Evolutionary conservation across 2,797 vertebrate species (phyloP).

Genomic region (Helostoma temminkii): DNA sequence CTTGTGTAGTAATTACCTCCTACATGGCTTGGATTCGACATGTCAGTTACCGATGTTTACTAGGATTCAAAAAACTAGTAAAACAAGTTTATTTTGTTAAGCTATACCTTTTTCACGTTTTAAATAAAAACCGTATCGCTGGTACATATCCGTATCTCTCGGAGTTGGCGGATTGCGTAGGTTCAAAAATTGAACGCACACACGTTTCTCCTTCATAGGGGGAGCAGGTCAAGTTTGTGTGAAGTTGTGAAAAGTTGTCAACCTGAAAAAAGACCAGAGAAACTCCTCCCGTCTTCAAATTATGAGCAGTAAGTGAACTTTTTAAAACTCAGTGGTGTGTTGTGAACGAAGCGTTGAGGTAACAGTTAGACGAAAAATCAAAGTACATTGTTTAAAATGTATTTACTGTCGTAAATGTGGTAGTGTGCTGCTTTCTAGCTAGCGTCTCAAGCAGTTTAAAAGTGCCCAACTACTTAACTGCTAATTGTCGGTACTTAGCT

Average conservation of each 20-base stretch:
- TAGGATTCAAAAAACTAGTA: neutral
- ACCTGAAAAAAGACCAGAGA: constrained; percentile 83
- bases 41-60: too few species aligned
- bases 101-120: neutral
- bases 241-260: constrained; percentile 87
- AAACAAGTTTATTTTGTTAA: neutral
- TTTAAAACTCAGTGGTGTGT: constrained; percentile 59
- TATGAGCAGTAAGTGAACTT: constrained; percentile 89
- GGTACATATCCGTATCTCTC: neutral
- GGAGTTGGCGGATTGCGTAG: accelerated
- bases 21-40: too few species aligned
- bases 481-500: constrained; percentile 60
- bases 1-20: too few species aligned
- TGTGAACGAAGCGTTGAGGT: constrained; percentile 19
- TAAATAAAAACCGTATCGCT: neutral
- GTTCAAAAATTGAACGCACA: constrained; percentile 51
- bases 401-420: neutral
- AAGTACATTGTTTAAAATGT: neutral
- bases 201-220: constrained; percentile 66
- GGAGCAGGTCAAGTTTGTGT: constrained; percentile 83
- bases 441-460: constrained; percentile 61
- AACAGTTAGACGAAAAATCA: neutral
- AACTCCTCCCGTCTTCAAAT: constrained; percentile 87
- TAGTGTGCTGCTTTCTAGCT: constrained; percentile 31
- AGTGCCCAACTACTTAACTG: constrained; percentile 58